phyloP scores from a whole-genome alignment of 2,888 invertebrate genomes.

The Orchestes rusci region DNA sequence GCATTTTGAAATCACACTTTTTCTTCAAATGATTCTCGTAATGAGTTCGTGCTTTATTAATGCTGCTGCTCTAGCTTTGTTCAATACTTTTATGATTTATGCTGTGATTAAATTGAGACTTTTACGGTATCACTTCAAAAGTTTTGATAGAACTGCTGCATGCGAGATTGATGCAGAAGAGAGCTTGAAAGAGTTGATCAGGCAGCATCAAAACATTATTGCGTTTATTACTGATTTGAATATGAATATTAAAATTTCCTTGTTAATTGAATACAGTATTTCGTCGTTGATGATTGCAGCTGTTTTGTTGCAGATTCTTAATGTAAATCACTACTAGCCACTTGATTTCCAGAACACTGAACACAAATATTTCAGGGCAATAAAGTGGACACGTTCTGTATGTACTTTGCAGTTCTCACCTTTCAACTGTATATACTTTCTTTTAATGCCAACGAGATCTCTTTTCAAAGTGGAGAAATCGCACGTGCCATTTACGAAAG shows the following conservation, averaged over 20 bases:
- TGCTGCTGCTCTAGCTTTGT: neutral
- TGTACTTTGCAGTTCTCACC: neutral
- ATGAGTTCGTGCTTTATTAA: neutral
- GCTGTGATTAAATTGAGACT: neutral
- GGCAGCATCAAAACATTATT: slow-evolving; percentile 6
- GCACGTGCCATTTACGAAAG: slow-evolving; percentile 9
- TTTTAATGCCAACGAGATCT: slow-evolving; percentile 10
- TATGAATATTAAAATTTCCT: slow-evolving; percentile 3
- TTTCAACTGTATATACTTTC: slow-evolving; percentile 12
- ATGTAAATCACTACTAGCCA: too few species aligned
- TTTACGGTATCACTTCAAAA: neutral
- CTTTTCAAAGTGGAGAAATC: slow-evolving; percentile 8
- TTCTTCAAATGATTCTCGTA: neutral
- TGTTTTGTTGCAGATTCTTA: neutral
- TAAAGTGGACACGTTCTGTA: neutral
- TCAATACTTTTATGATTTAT: slow-evolving; percentile 2
- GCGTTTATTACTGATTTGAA: slow-evolving; percentile 6
- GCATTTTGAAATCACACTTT: neutral
- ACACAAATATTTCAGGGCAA: too few species aligned
- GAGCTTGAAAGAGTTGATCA: neutral
- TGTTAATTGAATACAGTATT: slow-evolving; percentile 9
- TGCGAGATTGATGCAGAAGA: neutral
- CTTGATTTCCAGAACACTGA: too few species aligned
- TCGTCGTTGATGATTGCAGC: slow-evolving; percentile 10
- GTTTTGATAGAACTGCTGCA: neutral